Evolutionary conservation across 2,888 invertebrate genomes (phyloP), one percentile per base, ranked within the genome.

Genomic region (Epinotia ramella): DNA sequence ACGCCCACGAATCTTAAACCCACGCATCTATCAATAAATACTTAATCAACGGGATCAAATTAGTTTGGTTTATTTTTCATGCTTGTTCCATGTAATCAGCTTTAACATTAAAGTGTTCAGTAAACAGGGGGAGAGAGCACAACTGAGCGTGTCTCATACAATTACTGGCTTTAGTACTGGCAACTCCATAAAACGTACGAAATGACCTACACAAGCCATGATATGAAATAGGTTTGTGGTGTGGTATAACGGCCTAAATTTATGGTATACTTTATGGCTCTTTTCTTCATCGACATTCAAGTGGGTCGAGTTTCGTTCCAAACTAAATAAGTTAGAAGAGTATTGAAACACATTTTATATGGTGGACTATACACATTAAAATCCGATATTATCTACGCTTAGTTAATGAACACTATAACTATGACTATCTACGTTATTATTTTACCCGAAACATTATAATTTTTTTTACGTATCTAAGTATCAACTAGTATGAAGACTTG

Each of bases 281-380:
- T 79, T 81, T 79, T 87, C 84, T 89, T 88, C 85, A 88, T 90
- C 88, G 87, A 87, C 84, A 84, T 83, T 80, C 79, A 85, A 91
- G 86, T 91, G 87, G 92, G 90, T 90, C 90, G 86, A 86, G 85
- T 84, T 28, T 28, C 88, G 86, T 91, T 88, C 89, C 88, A 86
- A 84, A 81, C 83, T 86, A 86, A 88, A 90, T 88, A 89, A 89
- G 89, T 91, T 89, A 89, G 86, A 83, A 82, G 81, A 83, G 80
- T 84, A 80, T 80, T 81, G 80, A 83, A 57, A 62, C 62, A 65
- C 57, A 59, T 33, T 16, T 16, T 62, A 33, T 16, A 33, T 20
- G 20, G 20, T 18, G 20, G 4, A 57, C 11, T 46, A n/a, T 7
- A 53, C 7, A 6, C 7, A 16, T 5, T n/a, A 49, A 49, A 49